These are phyloP conservation scores for Smutsia gigantea DNA, from an alignment of 2,797 vertebrate genomes.

Conservation along the genomic window DNA sequence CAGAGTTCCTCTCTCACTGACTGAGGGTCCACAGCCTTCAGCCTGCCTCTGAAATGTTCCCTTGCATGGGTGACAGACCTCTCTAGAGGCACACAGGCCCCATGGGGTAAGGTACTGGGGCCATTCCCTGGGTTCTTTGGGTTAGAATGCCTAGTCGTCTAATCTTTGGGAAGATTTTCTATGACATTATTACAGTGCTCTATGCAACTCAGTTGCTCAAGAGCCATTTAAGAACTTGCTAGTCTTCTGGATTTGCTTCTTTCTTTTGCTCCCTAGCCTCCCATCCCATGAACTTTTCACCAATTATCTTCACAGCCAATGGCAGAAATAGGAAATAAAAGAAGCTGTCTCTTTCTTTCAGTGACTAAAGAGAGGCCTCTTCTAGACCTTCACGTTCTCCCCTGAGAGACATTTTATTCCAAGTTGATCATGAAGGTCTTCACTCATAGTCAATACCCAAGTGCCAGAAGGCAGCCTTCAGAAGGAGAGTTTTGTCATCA, in stretches of 20 bases:
- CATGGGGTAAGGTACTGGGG: not conserved
- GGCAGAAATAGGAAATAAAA: not conserved
- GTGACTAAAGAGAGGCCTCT: not conserved
- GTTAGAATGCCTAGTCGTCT: not conserved
- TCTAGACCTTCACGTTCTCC: not conserved
- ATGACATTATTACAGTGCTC: not conserved
- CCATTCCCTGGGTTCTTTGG: not conserved
- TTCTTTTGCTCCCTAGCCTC: not conserved
- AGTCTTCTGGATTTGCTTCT: not conserved
- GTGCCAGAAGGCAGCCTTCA: not conserved
- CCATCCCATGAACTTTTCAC: not conserved
- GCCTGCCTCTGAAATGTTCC: not conserved
- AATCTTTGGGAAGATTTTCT: not conserved
- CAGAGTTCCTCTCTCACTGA: not conserved
- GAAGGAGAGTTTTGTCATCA: not conserved
- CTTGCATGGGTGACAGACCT: not conserved
- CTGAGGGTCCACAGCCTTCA: not conserved
- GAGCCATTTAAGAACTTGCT: not conserved
- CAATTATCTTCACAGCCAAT: not conserved
- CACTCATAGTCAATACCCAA: not conserved
- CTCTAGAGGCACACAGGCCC: not conserved
- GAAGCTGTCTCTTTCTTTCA: not conserved
- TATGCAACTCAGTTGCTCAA: not conserved
- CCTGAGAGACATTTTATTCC: not conserved
- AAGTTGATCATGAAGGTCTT: not conserved